These are phyloP conservation scores for Chydorus sphaericus DNA, from an alignment of 2,888 invertebrate species.

Conservation along the genomic window DNA sequence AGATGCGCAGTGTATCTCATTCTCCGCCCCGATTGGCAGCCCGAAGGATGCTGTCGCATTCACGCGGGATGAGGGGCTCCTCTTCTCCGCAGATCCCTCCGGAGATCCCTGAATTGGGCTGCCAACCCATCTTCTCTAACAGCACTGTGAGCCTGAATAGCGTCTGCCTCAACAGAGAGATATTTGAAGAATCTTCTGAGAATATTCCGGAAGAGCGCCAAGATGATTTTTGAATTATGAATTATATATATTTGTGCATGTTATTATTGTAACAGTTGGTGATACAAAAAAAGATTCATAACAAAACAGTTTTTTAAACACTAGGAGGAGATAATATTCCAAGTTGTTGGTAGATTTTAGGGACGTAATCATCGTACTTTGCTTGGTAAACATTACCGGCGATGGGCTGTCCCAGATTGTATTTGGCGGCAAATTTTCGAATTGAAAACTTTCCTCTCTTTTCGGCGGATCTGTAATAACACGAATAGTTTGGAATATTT, in stretches of 20 bases:
- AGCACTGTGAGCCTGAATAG: constrained; percentile 54
- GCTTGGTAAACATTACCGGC: constrained; percentile 81
- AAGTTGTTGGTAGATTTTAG: constrained; percentile 66
- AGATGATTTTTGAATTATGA: too few relatives aligned
- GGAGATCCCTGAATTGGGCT: constrained; percentile 1
- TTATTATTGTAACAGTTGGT: not conserved
- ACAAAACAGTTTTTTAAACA: not conserved
- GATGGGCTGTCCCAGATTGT: constrained; percentile 61
- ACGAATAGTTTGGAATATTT: too few relatives aligned
- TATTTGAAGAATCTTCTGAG: constrained; percentile 24
- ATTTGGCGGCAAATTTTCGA: constrained; percentile 59
- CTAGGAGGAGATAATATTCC: too few relatives aligned
- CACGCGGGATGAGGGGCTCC: not conserved
- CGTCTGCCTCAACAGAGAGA: constrained; percentile 62
- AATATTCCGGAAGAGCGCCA: not conserved
- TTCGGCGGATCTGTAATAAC: constrained; percentile 28
- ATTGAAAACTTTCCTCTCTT: constrained; percentile 48
- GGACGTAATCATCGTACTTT: constrained; percentile 77
- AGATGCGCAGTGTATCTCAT: constrained; percentile 11
- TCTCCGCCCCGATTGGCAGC: constrained; percentile 4
- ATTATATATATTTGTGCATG: not conserved
- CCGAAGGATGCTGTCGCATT: not conserved
- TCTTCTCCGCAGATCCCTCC: not conserved
- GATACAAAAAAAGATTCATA: not conserved
- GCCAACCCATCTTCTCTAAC: constrained; percentile 50